Conservation (phyloP, 64 coral and sea anemone species). For the Porites lutea region DNA sequence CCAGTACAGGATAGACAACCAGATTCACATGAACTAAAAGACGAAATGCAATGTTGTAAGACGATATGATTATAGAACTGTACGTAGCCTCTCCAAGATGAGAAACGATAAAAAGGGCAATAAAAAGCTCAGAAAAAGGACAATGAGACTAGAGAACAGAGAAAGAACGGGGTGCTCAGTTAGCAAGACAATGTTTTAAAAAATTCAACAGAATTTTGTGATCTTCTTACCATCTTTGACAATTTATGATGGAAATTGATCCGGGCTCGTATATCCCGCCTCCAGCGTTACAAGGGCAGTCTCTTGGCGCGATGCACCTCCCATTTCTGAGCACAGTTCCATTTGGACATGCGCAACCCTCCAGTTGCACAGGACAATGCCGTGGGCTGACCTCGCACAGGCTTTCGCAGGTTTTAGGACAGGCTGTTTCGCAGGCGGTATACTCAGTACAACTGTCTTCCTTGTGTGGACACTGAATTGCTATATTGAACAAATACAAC, state of each 20-base stretch:
- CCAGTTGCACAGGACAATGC: constrained; percentile 60
- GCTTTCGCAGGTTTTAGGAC: constrained; percentile 60
- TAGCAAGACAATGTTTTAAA: no score
- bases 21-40: constrained; percentile 62
- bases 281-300: constrained; percentile 72
- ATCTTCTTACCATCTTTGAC: constrained; percentile 74
- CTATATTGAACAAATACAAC: constrained; percentile 3
- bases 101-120: no score
- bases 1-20: constrained; percentile 79
- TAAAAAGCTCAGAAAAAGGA: background rate
- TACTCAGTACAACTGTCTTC: constrained; percentile 62
- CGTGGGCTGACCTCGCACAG: constrained; percentile 41
- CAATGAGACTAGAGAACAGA: background rate
- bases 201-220: background rate
- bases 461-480: constrained; percentile 76
- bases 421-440: constrained; percentile 66
- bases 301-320: constrained; percentile 43
- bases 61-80: no score
- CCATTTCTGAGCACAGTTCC: constrained; percentile 65
- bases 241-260: constrained; percentile 71
- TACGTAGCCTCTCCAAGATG: no score
- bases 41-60: background rate
- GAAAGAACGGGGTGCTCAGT: no score
- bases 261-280: constrained; percentile 42
- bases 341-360: constrained; percentile 86